Evolutionary conservation across 2,113 vertebrate species (phyloP), one percentile per base, ranked within the genome.

Genomic region (Phylloscopus trochilus): DNA sequence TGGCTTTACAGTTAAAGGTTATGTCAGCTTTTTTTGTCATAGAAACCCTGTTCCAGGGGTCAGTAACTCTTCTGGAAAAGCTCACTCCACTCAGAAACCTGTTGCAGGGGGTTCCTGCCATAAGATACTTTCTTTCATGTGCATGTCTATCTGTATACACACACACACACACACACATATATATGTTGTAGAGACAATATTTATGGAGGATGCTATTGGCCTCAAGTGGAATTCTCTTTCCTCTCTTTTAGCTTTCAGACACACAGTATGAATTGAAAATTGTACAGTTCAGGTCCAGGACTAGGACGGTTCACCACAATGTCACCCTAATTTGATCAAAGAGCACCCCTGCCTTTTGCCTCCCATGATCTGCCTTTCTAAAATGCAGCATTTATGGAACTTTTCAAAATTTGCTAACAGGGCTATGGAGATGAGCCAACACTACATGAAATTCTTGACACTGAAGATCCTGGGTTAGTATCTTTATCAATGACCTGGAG

Each of bases 21-120:
- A 94, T 97, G 97, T 96, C 96, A 97, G 96, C 95, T 87, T 97
- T 97, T 97, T 97, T 97, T 87, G 88, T 91, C 96, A 96, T 23
- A 97, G 86, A 97, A 97, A 92, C n/a, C 44, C 77, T 87, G 60
- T 93, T 97, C 87, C 87, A 95, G 95, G 94, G 80, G 94, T 95
- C 95, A 96, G 55, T 88, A 96, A 87, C 69, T 96, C 74, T 94
- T 86, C 93, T 95, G 90, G 93, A 96, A 97, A 97, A 98, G 76
- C 90, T 96, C 77, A 91, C 62, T 96, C 77, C 31, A 8, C 90
- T 83, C 77, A 86, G 78, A 95, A 97, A 90, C 43, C 66, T 93
- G 64, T 89, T 3, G 2, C 80, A 76, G 43, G 94, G 15, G 22
- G 62, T 49, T 93, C 43, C 80, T 4, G 2, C 51, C 47, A 9